phyloP scores from a whole-genome alignment of 1,140 invertebrate genomes.

The Oreohelix idahoensis region DNA sequence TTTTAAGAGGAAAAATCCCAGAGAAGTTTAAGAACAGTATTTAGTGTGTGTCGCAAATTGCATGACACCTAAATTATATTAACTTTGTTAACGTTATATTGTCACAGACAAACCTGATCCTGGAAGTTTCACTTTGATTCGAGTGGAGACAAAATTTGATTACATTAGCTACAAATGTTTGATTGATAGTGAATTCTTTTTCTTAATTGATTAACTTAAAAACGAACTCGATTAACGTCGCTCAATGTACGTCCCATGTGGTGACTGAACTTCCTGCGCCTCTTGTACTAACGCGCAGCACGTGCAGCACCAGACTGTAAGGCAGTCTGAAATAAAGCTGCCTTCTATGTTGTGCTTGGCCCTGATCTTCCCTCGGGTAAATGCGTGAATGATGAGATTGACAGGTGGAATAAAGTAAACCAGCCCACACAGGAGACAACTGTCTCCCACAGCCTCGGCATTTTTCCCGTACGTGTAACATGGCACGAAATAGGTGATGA shows the following conservation, averaged over 20 bases:
- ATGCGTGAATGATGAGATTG: conserved; percentile 53
- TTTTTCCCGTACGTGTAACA: conserved; percentile 70
- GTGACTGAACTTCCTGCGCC: conserved; percentile 63
- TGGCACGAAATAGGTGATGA: conserved; percentile 67
- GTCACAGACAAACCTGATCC: too few relatives aligned
- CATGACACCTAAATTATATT: too few relatives aligned
- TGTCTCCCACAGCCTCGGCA: conserved; percentile 68
- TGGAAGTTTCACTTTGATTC: too few relatives aligned
- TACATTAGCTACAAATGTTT: too few relatives aligned
- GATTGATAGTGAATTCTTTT: too few relatives aligned
- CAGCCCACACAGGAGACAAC: conserved; percentile 64
- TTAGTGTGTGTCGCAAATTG: too few relatives aligned
- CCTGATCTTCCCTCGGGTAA: conserved; percentile 66
- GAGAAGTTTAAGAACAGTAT: too few relatives aligned
- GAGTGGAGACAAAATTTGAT: too few relatives aligned
- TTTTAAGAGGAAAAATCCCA: too few relatives aligned
- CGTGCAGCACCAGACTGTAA: conserved; percentile 61
- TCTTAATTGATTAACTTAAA: too few relatives aligned
- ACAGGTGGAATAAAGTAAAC: conserved; percentile 59
- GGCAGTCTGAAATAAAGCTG: conserved; percentile 57
- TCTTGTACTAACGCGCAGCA: conserved; percentile 68
- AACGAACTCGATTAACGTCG: too few relatives aligned
- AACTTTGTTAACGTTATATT: too few relatives aligned
- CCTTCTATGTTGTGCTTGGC: conserved; percentile 65
- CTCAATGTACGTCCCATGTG: not conserved